Evolutionary conservation across 1,140 invertebrate species (phyloP).

Genomic region (Zaprionus ghesquierei): DNA sequence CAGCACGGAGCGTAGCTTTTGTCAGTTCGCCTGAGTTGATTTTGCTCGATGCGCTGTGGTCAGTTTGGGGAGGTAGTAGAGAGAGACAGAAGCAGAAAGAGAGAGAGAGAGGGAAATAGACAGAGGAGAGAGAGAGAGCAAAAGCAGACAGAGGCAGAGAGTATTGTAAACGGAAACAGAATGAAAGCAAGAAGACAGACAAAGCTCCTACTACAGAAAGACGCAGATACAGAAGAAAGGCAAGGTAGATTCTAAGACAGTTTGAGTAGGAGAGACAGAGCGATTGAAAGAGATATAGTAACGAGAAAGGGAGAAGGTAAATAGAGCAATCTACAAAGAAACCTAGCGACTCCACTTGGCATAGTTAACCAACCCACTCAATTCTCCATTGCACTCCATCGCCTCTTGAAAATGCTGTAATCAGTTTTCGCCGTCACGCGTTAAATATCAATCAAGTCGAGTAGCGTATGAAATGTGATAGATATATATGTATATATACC

Average conservation of each 20-base stretch:
- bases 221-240: no score
- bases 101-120: not conserved
- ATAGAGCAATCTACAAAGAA: not conserved
- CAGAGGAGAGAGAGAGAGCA: not conserved
- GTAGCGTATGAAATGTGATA: not conserved
- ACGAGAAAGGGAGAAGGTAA: no score
- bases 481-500: no score
- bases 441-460: constrained; percentile 19
- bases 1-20: not conserved
- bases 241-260: no score
- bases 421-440: not conserved
- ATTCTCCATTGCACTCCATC: not conserved
- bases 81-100: not conserved
- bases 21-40: not conserved
- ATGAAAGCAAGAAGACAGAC: not conserved
- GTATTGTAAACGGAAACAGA: not conserved
- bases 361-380: no score
- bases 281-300: no score
- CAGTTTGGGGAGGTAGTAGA: not conserved
- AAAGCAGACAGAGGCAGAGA: not conserved
- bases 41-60: not conserved
- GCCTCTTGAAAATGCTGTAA: not conserved
- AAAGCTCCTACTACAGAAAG: no score
- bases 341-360: not conserved
- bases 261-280: not conserved